These are phyloP conservation scores for Xerus inauris DNA, from an alignment of 2,113 vertebrate genomes.

Conservation along the genomic window DNA sequence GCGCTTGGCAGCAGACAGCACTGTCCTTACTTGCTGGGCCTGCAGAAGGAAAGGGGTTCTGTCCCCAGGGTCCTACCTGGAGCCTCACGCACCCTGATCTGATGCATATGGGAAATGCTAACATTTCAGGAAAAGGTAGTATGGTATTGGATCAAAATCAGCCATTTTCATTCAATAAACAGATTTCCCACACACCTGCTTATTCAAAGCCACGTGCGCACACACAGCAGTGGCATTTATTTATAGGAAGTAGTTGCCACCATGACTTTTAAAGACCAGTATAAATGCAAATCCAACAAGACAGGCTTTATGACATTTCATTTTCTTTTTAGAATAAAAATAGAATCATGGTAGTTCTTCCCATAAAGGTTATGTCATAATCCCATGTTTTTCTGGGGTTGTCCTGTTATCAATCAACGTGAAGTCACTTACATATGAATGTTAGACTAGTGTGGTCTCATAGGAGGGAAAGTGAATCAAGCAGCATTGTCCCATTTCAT, in stretches of 20 bases:
- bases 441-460: not conserved
- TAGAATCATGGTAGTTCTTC: not conserved
- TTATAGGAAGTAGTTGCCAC: not conserved
- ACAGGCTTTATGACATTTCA: not conserved
- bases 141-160: not conserved
- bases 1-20: not conserved
- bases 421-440: not conserved
- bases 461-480: not conserved
- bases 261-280: not conserved
- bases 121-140: too few relatives aligned
- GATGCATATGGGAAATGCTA: not conserved
- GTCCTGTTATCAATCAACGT: not conserved
- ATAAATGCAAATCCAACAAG: not conserved
- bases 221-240: not conserved
- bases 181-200: accelerated
- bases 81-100: accelerated
- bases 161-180: not conserved
- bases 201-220: not conserved
- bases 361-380: not conserved
- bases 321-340: slow-evolving; percentile 28
- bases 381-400: not conserved
- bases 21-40: not conserved
- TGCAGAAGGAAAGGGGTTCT: accelerated
- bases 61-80: not conserved
- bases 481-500: not conserved